Evolutionary conservation across 2,888 invertebrate genomes (phyloP), one percentile per base, ranked within the genome.

Genomic region (Odontothrips loti): DNA sequence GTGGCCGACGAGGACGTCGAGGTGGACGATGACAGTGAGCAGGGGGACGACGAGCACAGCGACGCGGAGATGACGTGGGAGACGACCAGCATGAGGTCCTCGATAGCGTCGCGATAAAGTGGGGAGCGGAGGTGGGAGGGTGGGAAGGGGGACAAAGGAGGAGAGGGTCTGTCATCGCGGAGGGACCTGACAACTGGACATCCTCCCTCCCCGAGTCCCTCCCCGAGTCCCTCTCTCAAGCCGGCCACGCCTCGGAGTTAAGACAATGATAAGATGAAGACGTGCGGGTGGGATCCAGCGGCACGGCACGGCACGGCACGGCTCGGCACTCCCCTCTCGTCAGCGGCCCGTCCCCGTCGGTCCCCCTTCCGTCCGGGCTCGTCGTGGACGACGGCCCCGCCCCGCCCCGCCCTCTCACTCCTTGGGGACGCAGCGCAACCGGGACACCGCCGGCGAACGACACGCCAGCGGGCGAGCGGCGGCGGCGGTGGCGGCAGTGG

Each of bases 261-360:
- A 75, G 68, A 75, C 68, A 75, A 75, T 75, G 68, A 75, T 75
- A 75, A 75, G 68, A 75, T 75, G 68, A 75, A 75, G 68, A 75
- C 68, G 68, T 75, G 68, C 68, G 23, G 68, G 23, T 27, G 23
- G 68, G 23, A 12, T 27, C 68, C 23, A 23, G 23, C 68, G 20
- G 51, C 51, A 2, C 51, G 15, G 51, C 17, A 0, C 58, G 20
- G 58, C 58, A 11, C 15, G 20, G 58, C 15, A 6, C 58, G 20
- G 20, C 58, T 15, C 15, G 58, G 58, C 58, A 20, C 20, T 58
- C 58, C 58, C 20, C 20, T 20, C 20, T 58, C 58, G 58, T 58
- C 58, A 20, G 20, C 20, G n/a, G n/a, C n/a, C n/a, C n/a, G n/a
- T n/a, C n/a, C n/a, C 6, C 15, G 58, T 11, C 17, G 15, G 58